Base-by-base conservation (phyloP, 1,140 invertebrate genomes). In the Trissolcus basalis region DNA sequence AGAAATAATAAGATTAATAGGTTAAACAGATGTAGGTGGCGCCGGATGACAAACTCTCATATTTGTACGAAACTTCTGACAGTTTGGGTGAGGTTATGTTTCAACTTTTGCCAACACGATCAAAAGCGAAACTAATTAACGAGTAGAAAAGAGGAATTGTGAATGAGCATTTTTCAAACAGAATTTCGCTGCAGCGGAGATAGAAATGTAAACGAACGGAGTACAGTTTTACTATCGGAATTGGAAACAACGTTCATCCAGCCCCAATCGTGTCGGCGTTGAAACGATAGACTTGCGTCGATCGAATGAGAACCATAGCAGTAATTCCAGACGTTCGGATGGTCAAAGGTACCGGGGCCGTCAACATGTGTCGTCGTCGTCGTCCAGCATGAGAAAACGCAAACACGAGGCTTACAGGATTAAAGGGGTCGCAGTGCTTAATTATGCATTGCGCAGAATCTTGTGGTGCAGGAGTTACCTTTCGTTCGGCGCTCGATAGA, bases 391-490 rank as follows among this genome's bases (percentile, higher is more conserved):
- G 80, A 83, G 81, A 83, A 83, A 83, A 83, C 79, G 80, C 80
- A 82, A 81, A 81, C 79, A 81, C 58, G 77, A 81, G 77, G 69
- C 70, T 71, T 71, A 78, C 64, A 72, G 79, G 80, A 83, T 83
- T 83, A 82, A 83, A 82, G 77, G 82, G 82, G 73, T 81, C 77
- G 75, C 61, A 45, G 64, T 79, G 79, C 79, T 83, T 83, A 82
- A 83, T 83, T 83, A 83, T 83, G 80, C 82, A 81, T 82, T 81
- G 79, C 80, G 60, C 61, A 80, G 73, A 75, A 79, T 80, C 77
- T 67, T 61, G 71, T 68, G 67, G 70, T 74, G 32, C 51, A 51
- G 36, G 19, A 69, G 60, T 68, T 61, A 61, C 67, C 61, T 78
- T 74, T 56, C 61, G 67, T 48, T 50, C 36, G 10, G 59, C 61